Conservation (phyloP, 2,113 vertebrate genomes). For the Pseudonaja textilis region DNA sequence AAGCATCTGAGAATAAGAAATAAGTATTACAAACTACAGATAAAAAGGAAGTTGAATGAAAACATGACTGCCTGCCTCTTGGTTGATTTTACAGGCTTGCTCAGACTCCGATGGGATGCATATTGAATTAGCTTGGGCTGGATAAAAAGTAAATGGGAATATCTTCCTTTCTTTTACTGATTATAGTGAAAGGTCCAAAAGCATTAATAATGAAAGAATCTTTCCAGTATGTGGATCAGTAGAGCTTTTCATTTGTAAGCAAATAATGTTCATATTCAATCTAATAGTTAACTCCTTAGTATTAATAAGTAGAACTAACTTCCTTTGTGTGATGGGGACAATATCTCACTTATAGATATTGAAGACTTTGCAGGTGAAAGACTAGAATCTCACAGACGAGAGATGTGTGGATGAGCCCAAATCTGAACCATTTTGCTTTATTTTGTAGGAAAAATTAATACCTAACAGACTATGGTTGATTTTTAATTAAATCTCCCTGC, state of each 20-base stretch:
- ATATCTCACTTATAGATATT: background rate
- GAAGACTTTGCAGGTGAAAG: background rate
- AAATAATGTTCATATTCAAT: background rate
- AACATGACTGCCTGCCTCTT: slow-evolving; percentile 9
- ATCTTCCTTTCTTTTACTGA: background rate
- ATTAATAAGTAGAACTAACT: background rate
- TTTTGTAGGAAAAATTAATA: background rate
- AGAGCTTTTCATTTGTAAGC: background rate
- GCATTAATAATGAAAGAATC: background rate
- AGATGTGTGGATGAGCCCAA: background rate
- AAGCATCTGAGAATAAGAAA: slow-evolving; percentile 54
- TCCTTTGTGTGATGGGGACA: background rate
- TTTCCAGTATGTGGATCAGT: background rate
- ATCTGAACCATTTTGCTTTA: background rate
- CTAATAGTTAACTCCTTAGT: background rate
- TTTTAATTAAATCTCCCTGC: background rate
- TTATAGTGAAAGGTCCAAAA: slow-evolving; percentile 18
- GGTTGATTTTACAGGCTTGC: slow-evolving; percentile 11
- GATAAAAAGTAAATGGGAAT: background rate
- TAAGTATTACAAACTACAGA: slow-evolving; percentile 39
- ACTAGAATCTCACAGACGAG: background rate
- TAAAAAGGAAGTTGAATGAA: slow-evolving; percentile 37
- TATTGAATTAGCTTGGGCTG: slow-evolving; percentile 5
- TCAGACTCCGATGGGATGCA: slow-evolving; percentile 31
- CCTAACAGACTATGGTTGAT: background rate